phyloP scores from a whole-genome alignment of 1,140 invertebrate genomes.

The Cyclina sinensis region DNA sequence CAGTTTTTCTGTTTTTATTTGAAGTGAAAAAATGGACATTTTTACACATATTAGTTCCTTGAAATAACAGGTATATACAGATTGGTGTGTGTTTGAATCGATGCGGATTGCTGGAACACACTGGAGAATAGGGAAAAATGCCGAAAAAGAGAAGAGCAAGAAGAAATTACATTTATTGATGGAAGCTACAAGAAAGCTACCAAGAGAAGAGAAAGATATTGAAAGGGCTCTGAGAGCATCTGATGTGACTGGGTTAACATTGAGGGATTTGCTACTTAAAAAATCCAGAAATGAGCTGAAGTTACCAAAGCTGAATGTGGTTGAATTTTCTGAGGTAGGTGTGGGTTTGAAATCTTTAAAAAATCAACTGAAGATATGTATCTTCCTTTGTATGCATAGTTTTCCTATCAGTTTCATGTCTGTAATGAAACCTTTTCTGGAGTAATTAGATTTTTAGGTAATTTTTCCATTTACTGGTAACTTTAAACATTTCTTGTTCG shows the following conservation, averaged over 20 bases:
- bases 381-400: no score
- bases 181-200: background rate
- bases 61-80: no score
- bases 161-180: background rate
- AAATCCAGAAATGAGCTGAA: background rate
- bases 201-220: background rate
- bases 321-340: slow-evolving; percentile 38
- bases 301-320: slow-evolving; percentile 47
- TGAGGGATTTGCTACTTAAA: slow-evolving; percentile 27
- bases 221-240: slow-evolving; percentile 15
- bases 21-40: no score
- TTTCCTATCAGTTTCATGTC: no score
- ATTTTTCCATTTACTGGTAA: no score
- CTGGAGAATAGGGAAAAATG: background rate
- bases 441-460: no score
- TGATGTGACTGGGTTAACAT: slow-evolving; percentile 19
- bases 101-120: background rate
- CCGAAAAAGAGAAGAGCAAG: background rate
- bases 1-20: no score
- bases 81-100: background rate
- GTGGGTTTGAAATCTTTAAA: no score
- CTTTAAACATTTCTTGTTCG: no score
- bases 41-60: no score
- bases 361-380: no score
- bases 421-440: no score